Evolutionary conservation across 2,888 invertebrate species (phyloP).

Genomic region (Drosophila eohydei): DNA sequence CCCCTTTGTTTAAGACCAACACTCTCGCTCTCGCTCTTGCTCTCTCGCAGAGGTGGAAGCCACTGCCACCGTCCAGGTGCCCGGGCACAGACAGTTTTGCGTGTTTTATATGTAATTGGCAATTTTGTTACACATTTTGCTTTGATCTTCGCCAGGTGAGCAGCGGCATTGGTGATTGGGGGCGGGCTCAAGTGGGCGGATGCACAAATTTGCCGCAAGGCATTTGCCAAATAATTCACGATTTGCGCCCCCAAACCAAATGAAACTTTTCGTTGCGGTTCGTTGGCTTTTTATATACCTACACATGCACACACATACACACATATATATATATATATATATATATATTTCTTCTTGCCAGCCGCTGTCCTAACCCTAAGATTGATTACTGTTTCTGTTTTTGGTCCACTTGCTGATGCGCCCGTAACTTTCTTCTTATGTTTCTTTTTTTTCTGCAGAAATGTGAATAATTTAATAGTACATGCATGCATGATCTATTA

Average conservation of each 20-base stretch:
- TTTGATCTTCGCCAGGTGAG: conserved; percentile 68
- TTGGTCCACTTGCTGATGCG: conserved; percentile 43
- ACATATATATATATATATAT: background rate
- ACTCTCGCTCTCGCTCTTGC: background rate
- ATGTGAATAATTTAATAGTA: conserved; percentile 34
- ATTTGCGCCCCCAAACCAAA: conserved; percentile 35
- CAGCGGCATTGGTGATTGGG: background rate
- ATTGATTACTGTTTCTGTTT: conserved; percentile 54
- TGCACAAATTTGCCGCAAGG: conserved; percentile 66
- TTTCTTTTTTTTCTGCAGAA: background rate
- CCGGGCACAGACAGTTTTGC: conserved; percentile 56
- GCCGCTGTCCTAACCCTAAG: conserved; percentile 24
- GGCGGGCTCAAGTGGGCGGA: conserved; percentile 48
- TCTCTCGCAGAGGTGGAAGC: background rate
- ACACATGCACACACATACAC: background rate
- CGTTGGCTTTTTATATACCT: conserved; percentile 40
- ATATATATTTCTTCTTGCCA: background rate
- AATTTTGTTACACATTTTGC: conserved; percentile 78
- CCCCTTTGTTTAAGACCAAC: conserved; percentile 63
- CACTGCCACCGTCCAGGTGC: conserved; percentile 20
- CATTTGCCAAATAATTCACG: conserved; percentile 67
- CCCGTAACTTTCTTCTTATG: conserved; percentile 35
- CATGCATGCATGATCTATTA: conserved; percentile 26
- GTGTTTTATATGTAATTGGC: conserved; percentile 78
- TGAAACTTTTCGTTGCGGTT: conserved; percentile 55